Conservation (phyloP, 1,140 invertebrate species). For the Reticulitermes speratus region DNA sequence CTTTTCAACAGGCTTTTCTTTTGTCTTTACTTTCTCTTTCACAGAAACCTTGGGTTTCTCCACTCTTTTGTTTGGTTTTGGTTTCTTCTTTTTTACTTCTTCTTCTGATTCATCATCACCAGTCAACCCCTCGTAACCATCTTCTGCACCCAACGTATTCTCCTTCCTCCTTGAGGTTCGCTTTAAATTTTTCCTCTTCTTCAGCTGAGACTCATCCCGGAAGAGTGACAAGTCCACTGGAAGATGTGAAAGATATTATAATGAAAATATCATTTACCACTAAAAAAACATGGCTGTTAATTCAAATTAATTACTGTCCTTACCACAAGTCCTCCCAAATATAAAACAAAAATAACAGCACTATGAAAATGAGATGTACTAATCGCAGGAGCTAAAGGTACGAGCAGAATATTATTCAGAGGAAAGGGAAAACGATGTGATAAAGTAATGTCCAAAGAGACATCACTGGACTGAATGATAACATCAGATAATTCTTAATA, state of each 20-base stretch:
- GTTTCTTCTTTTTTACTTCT: constrained; percentile 31
- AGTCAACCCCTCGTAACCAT: constrained; percentile 16
- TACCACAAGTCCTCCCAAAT: too few species aligned
- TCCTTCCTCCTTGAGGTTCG: constrained; percentile 27
- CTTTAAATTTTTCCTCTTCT: constrained; percentile 55
- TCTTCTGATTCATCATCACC: constrained; percentile 34
- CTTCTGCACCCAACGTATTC: constrained; percentile 31
- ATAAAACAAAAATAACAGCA: too few species aligned
- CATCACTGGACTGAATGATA: too few species aligned
- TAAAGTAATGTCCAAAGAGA: too few species aligned
- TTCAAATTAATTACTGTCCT: too few species aligned
- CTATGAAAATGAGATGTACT: too few species aligned
- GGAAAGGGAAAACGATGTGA: too few species aligned
- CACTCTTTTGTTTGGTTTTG: constrained; percentile 38
- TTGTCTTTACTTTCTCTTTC: constrained; percentile 35
- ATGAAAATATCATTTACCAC: not conserved
- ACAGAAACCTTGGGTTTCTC: constrained; percentile 40
- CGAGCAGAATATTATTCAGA: too few species aligned
- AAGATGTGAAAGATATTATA: constrained; percentile 40
- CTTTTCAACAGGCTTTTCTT: not conserved
- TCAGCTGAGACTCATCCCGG: constrained; percentile 75
- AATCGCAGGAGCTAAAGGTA: too few species aligned
- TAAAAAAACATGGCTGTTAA: not conserved
- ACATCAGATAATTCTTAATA: too few species aligned
- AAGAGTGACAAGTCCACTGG: constrained; percentile 77